phyloP scores from a whole-genome alignment of 1,140 invertebrate species.

The Potamilus streckersoni region DNA sequence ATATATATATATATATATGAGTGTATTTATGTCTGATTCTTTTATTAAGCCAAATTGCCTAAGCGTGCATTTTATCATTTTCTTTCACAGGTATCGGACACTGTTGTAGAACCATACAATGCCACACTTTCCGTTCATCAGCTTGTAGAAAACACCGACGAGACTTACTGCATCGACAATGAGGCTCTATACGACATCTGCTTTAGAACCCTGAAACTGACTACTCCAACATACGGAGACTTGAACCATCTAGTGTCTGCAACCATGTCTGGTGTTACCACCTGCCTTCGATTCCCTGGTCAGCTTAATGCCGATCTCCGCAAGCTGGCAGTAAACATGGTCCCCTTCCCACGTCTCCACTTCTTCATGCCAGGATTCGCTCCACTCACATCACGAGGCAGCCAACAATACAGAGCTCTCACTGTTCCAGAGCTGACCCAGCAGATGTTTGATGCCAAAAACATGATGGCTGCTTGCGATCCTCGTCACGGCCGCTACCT shows the following conservation, averaged over 20 bases:
- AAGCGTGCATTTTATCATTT: no score
- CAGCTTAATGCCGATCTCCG: no score
- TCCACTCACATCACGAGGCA: constrained; percentile 74
- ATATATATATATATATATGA: no score
- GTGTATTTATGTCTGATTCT: no score
- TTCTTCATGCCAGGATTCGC: constrained; percentile 84
- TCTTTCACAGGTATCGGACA: constrained; percentile 70
- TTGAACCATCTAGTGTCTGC: constrained; percentile 72
- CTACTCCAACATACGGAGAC: constrained; percentile 74
- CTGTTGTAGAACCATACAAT: constrained; percentile 74
- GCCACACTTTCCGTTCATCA: constrained; percentile 80
- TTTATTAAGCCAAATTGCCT: no score
- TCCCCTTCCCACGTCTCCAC: constrained; percentile 77
- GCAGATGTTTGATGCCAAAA: constrained; percentile 81
- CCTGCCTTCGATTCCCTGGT: no score
- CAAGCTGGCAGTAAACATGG: constrained; percentile 79
- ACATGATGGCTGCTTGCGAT: constrained; percentile 83
- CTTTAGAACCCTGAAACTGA: constrained; percentile 89
- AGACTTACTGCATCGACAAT: constrained; percentile 74
- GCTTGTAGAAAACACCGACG: constrained; percentile 81
- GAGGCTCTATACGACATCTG: constrained; percentile 94
- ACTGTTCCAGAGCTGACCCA: constrained; percentile 42
- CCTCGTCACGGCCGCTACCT: constrained; percentile 76
- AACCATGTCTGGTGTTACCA: no score
- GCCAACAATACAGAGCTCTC: constrained; percentile 65